Conservation (phyloP, 2,797 vertebrate genomes). For the Lagorchestes hirsutus region DNA sequence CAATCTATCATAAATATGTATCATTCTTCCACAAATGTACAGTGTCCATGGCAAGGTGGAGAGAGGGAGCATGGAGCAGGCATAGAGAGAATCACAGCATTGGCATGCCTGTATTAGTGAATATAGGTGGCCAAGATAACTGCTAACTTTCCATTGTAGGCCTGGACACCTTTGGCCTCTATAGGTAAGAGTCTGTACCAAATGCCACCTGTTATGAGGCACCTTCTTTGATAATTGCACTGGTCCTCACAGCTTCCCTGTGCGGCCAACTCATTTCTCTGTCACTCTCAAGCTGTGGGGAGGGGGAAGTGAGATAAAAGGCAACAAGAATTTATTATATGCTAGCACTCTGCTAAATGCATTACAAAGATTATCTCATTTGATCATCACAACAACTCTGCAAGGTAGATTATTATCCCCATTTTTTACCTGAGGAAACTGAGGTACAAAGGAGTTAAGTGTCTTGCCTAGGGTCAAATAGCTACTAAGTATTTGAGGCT, state of each 20-base stretch:
- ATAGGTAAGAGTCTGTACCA: not conserved
- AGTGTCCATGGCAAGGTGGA: not conserved
- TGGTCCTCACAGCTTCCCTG: not conserved
- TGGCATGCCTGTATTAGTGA: not conserved
- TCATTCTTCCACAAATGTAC: not conserved
- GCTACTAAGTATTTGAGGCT: not conserved
- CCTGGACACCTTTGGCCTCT: not conserved
- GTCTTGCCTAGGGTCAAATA: not conserved
- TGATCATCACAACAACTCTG: not conserved
- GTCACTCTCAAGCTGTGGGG: not conserved
- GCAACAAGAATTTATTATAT: not conserved
- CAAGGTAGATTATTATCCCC: not conserved
- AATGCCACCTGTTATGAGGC: not conserved
- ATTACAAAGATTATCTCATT: not conserved
- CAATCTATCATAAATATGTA: not conserved
- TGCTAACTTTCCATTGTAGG: not conserved
- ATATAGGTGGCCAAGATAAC: not conserved
- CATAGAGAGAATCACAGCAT: not conserved
- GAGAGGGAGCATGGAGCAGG: not conserved
- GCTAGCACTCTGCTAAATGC: not conserved
- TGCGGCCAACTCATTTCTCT: not conserved
- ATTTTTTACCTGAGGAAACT: constrained; percentile 10
- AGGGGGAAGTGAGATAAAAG: not conserved
- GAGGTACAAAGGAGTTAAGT: not conserved
- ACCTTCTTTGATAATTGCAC: not conserved